Evolutionary conservation across 1,140 invertebrate species (phyloP).

Genomic region (Sipha flava): DNA sequence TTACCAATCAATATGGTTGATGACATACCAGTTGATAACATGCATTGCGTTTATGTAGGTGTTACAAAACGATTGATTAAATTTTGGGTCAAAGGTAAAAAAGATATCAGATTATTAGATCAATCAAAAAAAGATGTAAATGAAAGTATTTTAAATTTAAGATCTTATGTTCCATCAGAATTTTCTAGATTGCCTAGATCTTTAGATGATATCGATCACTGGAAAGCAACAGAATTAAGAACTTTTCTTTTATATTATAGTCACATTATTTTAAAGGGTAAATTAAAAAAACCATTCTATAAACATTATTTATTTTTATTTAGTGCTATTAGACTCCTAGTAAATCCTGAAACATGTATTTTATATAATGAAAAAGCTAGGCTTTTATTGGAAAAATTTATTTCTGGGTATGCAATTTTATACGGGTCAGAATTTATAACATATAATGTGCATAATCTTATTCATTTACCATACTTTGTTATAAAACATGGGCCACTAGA

Average conservation of each 20-base stretch:
- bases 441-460: background rate
- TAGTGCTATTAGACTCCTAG: background rate
- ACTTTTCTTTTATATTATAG: background rate
- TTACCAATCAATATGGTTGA: background rate
- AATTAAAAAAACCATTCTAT: background rate
- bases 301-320: background rate
- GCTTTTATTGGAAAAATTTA: background rate
- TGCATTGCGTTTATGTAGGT: background rate
- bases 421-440: background rate
- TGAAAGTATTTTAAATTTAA: background rate
- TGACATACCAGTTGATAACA: background rate
- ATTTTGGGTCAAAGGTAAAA: background rate
- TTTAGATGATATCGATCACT: background rate
- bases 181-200: background rate
- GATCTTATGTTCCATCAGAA: background rate
- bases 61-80: background rate
- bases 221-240: background rate
- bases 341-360: background rate
- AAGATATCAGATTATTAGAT: background rate
- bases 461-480: background rate
- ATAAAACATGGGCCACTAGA: background rate
- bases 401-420: background rate
- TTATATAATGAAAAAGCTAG: background rate
- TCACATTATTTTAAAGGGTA: background rate
- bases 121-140: background rate